Base-by-base conservation (phyloP, 2,888 invertebrate species). In the Eilema griseolum region DNA sequence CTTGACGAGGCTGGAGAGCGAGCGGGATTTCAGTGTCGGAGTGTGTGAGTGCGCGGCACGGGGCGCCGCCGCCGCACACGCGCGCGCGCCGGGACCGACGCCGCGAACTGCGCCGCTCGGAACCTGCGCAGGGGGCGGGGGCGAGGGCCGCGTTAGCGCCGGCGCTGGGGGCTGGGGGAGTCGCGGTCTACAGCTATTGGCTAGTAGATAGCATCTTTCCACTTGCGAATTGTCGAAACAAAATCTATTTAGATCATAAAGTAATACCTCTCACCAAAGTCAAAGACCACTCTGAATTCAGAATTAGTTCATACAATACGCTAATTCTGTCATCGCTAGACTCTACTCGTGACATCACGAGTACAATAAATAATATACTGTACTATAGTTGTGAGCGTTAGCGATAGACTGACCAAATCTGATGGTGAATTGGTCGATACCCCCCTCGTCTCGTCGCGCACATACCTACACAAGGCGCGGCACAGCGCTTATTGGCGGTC, bases 1-100 rank as follows among this genome's bases (percentile, higher is more conserved):
- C 94, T 93, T 94, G 87, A 94, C 95, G 94, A 95, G 95, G 88
- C 94, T 95, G 95, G 95, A 95, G 88, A 95, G 95, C 88, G 95
- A 95, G 89, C 95, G 95, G 91, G 94, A 93, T 84, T 87, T 95
- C 95, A 93, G 93, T 89, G 94, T 95, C 95, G 93, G 94, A 89
- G 94, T 91, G 95, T 80, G 93, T 76, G 93, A 91, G 88, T 79
- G 90, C 79, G 85, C 95, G 93, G 86, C 93, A 92, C 86, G 89
- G 79, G 92, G 90, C 85, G 88, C 91, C 90, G 86, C 89, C 86
- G 85, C 89, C 86, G 92, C 93, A 93, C 92, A 94, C 85, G 87
- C 95, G 93, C 90, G 93, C 83, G 88, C 95, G 94, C 91, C 95
- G 88, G 86, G 95, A 94, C 83, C 95, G 88, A 78, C 95, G 94